Base-by-base conservation (phyloP, 2,113 vertebrate species). In the Chiloscyllium plagiosum region DNA sequence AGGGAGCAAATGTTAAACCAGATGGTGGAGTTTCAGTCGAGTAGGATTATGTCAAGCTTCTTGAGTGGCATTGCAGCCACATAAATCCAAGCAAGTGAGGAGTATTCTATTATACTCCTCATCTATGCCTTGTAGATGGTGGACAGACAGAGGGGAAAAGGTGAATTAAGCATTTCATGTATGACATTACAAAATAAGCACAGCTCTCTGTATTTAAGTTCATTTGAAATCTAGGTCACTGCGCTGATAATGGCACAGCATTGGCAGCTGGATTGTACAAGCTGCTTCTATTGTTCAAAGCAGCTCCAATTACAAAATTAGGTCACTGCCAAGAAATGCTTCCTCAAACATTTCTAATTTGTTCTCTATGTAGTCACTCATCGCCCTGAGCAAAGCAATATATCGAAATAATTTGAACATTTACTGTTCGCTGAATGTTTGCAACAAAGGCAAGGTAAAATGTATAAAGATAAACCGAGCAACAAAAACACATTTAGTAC, bases 141-240 rank as follows among this genome's bases (percentile, higher is more conserved):
- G 56, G 56, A 61, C 56, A 61, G 56, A 12, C 56, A 61, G 56
- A 10, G 56, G 56, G 56, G 56, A 61, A 61, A 0, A 61, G 56
- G 56, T 61, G 56, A 61, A 12, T 61, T 61, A 61, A 47, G 42
- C 42, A 52, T 89, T 56, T 89, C 24, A 33, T 89, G 15, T 89
- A 89, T 56, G 22, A 56, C 86, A 52, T 50, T 52, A 24, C 24
- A 12, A 90, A 61, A 61, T 90, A 15, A 61, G 29, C 47, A 26
- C 52, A 90, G 87, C 29, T 65, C 26, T 61, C 3, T 90, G 8
- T 61, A 13, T 56, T 89, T 26, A 89, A 89, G 26, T 89, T 24
- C 47, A 89, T 56, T 89, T 89, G 87, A 33, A 65, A 90, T 90
- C 87, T 90, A 50, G 24, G 50, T 90, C 87, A 90, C 87, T 61